Evolutionary conservation across 2,113 vertebrate species (phyloP).

Genomic region (Sphyrna mokarran): DNA sequence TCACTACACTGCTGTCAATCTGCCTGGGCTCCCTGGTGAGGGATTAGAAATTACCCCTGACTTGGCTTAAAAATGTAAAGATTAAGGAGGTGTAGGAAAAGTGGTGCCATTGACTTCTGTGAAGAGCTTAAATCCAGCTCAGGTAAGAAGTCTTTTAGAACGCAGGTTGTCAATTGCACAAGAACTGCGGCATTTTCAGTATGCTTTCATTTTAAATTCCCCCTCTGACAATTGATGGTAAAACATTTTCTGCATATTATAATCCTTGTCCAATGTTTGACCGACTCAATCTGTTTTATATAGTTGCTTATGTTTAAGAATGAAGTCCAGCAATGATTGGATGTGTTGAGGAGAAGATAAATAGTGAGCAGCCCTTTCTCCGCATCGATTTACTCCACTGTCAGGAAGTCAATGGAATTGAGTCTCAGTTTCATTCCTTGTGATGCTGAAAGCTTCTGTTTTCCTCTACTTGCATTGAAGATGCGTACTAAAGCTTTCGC

Average conservation of each 20-base stretch:
- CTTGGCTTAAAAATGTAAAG: not conserved
- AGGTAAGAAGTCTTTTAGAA: not conserved
- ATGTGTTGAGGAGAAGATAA: not conserved
- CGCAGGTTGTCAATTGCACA: not conserved
- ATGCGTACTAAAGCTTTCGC: not conserved
- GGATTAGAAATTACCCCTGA: not conserved
- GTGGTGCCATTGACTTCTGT: not conserved
- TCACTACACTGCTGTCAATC: not conserved
- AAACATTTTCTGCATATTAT: not conserved
- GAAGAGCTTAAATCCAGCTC: not conserved
- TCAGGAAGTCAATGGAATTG: not conserved
- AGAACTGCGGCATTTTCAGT: not conserved
- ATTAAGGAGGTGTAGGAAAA: not conserved
- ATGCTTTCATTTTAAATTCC: not conserved
- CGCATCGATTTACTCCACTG: not conserved
- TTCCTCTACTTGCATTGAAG: not conserved
- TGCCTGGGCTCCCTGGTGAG: not conserved
- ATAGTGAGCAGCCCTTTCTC: not conserved
- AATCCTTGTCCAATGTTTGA: not conserved
- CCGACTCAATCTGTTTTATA: not conserved
- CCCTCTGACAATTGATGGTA: not conserved
- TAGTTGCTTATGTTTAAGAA: not conserved
- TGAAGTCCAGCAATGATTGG: not conserved
- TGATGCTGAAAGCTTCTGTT: not conserved
- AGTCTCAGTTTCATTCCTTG: not conserved